Evolutionary conservation across 1,140 invertebrate genomes (phyloP).

Genomic region (Drosophila littoralis): DNA sequence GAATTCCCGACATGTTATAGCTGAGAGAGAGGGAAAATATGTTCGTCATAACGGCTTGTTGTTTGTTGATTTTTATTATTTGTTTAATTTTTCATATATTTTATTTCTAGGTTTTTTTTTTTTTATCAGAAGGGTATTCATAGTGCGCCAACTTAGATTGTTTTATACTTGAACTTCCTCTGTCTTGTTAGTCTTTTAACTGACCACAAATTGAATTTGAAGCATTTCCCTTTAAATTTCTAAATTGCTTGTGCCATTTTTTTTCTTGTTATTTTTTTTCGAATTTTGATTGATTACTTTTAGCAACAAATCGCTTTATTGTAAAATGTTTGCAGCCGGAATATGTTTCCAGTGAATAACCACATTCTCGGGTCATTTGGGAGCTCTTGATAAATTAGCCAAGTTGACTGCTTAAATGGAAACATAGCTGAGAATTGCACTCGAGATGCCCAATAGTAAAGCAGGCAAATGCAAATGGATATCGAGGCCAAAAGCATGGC

Average conservation of each 20-base stretch:
- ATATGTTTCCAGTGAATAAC: neutral
- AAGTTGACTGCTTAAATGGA: neutral
- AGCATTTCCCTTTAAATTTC: slow-evolving; percentile 30
- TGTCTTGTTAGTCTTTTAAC: slow-evolving; percentile 11
- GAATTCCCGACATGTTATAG: no score
- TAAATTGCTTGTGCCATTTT: slow-evolving; percentile 21
- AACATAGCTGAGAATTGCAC: slow-evolving; percentile 8
- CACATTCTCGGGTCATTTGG: slow-evolving; percentile 4
- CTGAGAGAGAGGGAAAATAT: no score
- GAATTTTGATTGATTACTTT: slow-evolving; percentile 5
- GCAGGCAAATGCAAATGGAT: slow-evolving; percentile 7
- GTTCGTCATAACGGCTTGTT: no score
- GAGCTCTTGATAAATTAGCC: slow-evolving; percentile 16
- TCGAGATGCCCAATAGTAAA: neutral
- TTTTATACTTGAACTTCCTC: neutral
- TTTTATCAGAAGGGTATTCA: neutral
- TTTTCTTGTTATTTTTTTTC: neutral
- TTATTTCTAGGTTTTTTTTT: no score
- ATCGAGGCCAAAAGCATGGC: slow-evolving; percentile 1
- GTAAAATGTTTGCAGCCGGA: neutral
- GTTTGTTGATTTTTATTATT: no score
- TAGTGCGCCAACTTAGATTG: neutral
- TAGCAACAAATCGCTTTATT: neutral
- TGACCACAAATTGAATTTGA: slow-evolving; percentile 54
- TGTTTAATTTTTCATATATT: no score